These are phyloP conservation scores for Numenius arquata DNA, from an alignment of 2,113 vertebrate species.

Conservation along the genomic window DNA sequence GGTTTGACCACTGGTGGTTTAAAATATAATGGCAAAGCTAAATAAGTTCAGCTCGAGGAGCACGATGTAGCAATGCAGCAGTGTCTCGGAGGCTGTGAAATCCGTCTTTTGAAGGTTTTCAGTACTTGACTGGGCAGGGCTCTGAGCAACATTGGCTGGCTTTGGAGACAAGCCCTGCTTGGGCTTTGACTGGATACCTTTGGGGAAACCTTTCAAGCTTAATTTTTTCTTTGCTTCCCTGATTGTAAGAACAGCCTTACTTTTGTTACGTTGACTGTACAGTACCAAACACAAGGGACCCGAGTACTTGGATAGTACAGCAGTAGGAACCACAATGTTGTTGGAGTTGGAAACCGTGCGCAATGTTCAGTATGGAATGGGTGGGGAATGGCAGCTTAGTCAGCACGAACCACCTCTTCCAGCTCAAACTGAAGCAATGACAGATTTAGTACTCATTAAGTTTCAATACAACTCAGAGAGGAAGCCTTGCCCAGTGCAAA, in stretches of 20 bases:
- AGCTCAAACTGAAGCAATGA: neutral
- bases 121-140: neutral
- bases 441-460: neutral
- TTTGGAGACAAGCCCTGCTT: neutral
- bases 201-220: neutral
- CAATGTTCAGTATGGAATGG: rapidly evolving
- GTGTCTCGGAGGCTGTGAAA: neutral
- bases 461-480: neutral
- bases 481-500: neutral
- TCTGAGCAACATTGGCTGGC: neutral
- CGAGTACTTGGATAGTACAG: neutral
- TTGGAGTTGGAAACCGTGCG: neutral
- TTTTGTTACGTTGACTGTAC: neutral
- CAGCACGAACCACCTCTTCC: neutral
- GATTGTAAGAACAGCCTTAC: neutral
- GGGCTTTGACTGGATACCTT: neutral
- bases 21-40: neutral
- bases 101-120: neutral
- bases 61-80: neutral
- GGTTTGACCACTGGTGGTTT: neutral
- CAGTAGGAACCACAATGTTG: neutral
- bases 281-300: neutral
- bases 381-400: neutral
- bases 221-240: neutral
- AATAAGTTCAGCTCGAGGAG: neutral